phyloP scores from a whole-genome alignment of 1,140 invertebrate genomes.

The Achatina immaculata region DNA sequence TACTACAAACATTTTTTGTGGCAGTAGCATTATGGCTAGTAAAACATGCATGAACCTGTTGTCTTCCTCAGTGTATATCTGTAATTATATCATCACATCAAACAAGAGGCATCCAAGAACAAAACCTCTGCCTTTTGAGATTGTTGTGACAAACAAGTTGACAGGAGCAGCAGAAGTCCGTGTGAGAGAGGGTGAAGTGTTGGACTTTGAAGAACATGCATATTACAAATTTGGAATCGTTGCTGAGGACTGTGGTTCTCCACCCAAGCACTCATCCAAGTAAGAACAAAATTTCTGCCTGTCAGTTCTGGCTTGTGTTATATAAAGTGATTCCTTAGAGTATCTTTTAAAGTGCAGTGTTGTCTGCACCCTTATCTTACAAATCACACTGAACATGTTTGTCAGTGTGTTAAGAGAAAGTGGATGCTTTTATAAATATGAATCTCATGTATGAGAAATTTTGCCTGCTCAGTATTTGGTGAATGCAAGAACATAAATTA shows the following conservation, averaged over 20 bases:
- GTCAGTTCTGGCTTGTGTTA: background rate
- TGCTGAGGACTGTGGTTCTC: conserved; percentile 88
- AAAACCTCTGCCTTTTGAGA: conserved; percentile 83
- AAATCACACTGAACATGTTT: too few relatives aligned
- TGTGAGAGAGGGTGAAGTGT: conserved; percentile 78
- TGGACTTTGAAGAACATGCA: conserved; percentile 94
- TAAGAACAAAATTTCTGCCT: conserved; percentile 35
- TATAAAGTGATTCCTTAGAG: too few relatives aligned
- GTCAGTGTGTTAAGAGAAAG: too few relatives aligned
- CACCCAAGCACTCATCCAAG: conserved; percentile 77
- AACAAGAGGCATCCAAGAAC: conserved; percentile 79
- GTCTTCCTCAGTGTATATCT: conserved; percentile 79
- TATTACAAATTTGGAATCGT: conserved; percentile 96
- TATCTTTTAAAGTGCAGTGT: too few relatives aligned
- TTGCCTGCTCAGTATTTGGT: too few relatives aligned
- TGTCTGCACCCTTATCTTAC: too few relatives aligned
- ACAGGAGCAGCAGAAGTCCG: conserved; percentile 74
- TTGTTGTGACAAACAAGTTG: conserved; percentile 74
- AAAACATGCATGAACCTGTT: too few relatives aligned
- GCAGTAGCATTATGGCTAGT: too few relatives aligned
- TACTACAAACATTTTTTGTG: too few relatives aligned
- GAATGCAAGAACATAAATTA: too few relatives aligned
- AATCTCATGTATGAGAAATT: too few relatives aligned
- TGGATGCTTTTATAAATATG: too few relatives aligned
- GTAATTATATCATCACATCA: conserved; percentile 92